Evolutionary conservation across 1,140 invertebrate species (phyloP).

Genomic region (Diachasmimorpha longicaudata): DNA sequence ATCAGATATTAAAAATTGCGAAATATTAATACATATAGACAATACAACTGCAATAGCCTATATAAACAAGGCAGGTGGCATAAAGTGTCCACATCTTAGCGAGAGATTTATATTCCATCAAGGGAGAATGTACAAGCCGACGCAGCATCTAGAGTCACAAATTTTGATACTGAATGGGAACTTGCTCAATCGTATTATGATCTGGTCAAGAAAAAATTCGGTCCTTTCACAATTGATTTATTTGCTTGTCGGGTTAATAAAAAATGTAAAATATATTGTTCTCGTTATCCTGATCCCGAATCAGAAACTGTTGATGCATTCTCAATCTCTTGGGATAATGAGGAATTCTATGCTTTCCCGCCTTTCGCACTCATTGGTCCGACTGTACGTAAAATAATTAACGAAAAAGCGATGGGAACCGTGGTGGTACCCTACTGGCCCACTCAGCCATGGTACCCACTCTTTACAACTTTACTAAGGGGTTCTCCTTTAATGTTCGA

Average conservation of each 20-base stretch:
- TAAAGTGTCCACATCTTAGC: too few species aligned
- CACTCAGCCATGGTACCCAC: constrained; percentile 22
- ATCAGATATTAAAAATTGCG: too few species aligned
- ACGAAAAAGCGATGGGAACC: not conserved
- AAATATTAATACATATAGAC: too few species aligned
- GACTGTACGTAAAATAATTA: constrained; percentile 11
- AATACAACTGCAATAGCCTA: too few species aligned
- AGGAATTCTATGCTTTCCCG: constrained; percentile 14
- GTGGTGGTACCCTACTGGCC: not conserved
- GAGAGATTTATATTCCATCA: too few species aligned
- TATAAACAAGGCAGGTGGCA: too few species aligned
- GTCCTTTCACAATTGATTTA: not conserved
- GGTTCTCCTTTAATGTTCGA: not conserved
- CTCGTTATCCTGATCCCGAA: constrained; percentile 15
- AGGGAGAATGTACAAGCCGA: too few species aligned
- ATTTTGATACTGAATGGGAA: too few species aligned
- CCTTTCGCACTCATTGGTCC: constrained; percentile 5
- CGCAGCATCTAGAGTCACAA: too few species aligned
- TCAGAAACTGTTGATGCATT: constrained; percentile 18
- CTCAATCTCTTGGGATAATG: constrained; percentile 14
- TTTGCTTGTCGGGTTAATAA: constrained; percentile 19
- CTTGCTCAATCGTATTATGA: not conserved
- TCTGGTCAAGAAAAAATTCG: not conserved
- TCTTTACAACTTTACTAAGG: constrained; percentile 1
- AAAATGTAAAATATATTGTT: constrained; percentile 19